phyloP scores from a whole-genome alignment of 1,140 invertebrate genomes.

The Drosophila lini region DNA sequence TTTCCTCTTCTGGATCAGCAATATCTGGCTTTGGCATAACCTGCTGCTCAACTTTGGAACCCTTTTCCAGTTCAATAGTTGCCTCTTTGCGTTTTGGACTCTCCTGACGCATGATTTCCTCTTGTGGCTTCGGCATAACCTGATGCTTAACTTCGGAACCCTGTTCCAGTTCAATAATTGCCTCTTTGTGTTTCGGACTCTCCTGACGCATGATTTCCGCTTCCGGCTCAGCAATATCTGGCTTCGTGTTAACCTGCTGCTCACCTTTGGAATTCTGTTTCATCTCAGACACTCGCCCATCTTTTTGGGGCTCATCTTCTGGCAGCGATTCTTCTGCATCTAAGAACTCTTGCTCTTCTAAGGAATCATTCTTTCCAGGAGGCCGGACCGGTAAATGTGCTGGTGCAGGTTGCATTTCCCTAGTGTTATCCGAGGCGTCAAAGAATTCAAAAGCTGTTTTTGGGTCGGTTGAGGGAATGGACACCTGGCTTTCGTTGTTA shows the following conservation, averaged over 20 bases:
- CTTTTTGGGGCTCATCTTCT: not conserved
- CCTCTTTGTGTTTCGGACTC: no score
- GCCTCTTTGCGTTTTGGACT: not conserved
- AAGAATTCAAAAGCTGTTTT: no score
- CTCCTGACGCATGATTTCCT: not conserved
- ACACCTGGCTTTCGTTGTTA: not conserved
- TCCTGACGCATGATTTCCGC: not conserved
- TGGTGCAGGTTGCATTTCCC: no score
- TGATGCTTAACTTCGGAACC: not conserved
- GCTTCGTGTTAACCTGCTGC: not conserved
- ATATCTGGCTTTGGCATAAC: not conserved
- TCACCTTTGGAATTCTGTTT: not conserved
- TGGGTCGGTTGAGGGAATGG: not conserved
- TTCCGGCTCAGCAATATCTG: not conserved
- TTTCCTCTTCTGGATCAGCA: not conserved
- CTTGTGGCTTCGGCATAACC: not conserved
- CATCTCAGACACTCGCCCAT: not conserved
- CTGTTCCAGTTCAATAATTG: not conserved
- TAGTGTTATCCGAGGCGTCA: not conserved
- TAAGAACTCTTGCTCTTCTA: slow-evolving; percentile 12
- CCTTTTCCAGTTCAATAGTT: not conserved
- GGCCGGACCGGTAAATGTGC: not conserved
- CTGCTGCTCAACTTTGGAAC: not conserved
- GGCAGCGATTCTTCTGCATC: slow-evolving; percentile 3
- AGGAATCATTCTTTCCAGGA: slow-evolving; percentile 5